Conservation (phyloP, 2,113 vertebrate genomes). For the Dryoscopus gambensis region DNA sequence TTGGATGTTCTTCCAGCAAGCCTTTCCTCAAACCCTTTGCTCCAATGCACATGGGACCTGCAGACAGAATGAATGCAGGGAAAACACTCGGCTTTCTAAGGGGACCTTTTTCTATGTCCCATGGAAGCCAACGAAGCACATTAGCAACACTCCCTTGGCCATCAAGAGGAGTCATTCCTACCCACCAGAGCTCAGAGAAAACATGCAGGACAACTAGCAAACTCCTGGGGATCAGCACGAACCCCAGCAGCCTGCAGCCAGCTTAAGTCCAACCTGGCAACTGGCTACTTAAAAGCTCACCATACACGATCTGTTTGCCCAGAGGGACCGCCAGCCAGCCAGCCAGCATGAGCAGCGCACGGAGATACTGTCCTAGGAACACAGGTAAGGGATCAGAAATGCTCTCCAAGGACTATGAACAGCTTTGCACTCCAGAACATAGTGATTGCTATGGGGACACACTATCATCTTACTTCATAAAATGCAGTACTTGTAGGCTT, state of each 20-base stretch:
- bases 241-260: background rate
- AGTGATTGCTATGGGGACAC: background rate
- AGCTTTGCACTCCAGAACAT: background rate
- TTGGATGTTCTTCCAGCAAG: background rate
- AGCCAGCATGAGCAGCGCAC: fast-evolving
- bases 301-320: background rate
- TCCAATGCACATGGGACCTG: background rate
- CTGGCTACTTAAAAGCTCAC: background rate
- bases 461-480: background rate
- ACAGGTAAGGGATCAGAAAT: background rate
- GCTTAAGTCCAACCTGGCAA: background rate
- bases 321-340: background rate
- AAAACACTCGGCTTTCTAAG: background rate
- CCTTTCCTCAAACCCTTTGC: background rate
- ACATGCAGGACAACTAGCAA: background rate
- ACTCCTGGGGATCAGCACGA: background rate
- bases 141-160: background rate
- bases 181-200: background rate
- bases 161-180: background rate
- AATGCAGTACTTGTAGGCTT: background rate
- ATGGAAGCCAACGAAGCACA: background rate
- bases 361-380: background rate
- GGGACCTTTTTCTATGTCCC: background rate
- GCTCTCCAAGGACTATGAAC: background rate
- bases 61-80: background rate